A percentile compares a stretch with the other conserved stretches of the same genome.
Conservation (phyloP, 2,113 vertebrate species). For the Rafetus swinhoei region DNA sequence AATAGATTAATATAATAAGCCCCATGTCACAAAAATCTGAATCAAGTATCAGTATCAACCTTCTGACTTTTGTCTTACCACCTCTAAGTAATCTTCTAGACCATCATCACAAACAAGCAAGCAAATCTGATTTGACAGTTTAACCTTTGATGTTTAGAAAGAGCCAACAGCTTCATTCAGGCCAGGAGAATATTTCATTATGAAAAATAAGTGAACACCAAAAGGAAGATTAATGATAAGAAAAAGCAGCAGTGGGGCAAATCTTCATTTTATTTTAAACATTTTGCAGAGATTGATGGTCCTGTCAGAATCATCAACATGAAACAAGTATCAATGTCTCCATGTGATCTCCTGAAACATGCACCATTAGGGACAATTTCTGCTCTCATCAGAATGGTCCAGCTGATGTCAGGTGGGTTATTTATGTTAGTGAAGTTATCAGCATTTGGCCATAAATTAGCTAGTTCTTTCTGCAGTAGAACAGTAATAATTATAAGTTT, state of each 20-base stretch:
- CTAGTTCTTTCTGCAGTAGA: background rate
- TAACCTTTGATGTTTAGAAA: background rate
- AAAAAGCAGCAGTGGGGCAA: background rate
- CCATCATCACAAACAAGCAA: conserved; percentile 1
- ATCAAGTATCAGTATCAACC: background rate
- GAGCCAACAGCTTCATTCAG: background rate
- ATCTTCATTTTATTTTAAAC: background rate
- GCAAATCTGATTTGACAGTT: background rate
- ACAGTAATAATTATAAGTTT: background rate
- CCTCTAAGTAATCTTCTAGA: background rate
- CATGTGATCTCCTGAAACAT: background rate
- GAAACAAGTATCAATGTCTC: background rate
- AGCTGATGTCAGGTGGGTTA: background rate
- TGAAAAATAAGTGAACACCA: background rate
- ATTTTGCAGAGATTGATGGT: background rate
- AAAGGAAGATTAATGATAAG: background rate
- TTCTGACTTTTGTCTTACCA: background rate
- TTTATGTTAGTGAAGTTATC: background rate
- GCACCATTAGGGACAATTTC: background rate
- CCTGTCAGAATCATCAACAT: background rate
- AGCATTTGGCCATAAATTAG: background rate
- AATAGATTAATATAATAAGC: background rate
- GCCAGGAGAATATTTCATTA: background rate
- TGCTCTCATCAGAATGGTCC: background rate
- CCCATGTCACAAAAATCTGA: background rate